Evolutionary conservation across 1,140 invertebrate genomes (phyloP), one percentile per base, ranked within the genome.

Genomic region (Leptoteleia sp.): DNA sequence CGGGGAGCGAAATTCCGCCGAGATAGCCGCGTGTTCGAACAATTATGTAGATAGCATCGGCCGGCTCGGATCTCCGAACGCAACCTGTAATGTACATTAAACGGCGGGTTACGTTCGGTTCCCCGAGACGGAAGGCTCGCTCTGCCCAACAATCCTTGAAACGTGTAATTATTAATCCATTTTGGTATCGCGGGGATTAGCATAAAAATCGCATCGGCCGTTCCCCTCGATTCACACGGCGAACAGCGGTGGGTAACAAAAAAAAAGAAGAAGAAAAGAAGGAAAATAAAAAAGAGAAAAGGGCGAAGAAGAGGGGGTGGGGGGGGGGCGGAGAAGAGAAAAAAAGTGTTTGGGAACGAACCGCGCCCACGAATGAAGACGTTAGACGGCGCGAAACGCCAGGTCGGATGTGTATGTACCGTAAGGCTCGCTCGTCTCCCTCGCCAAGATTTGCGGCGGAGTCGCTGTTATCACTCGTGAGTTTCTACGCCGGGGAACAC

Each of bases 281-380:
- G n/a, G n/a, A n/a, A n/a, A n/a, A n/a, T n/a, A n/a, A n/a, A n/a
- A n/a, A n/a, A n/a, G n/a, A n/a, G n/a, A n/a, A n/a, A n/a, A n/a
- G n/a, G n/a, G n/a, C n/a, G n/a, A n/a, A n/a, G n/a, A n/a, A n/a
- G n/a, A n/a, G n/a, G n/a, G n/a, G n/a, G n/a, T n/a, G n/a, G n/a
- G n/a, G n/a, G n/a, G n/a, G n/a, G n/a, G n/a, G n/a, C n/a, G n/a
- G n/a, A n/a, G n/a, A n/a, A n/a, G n/a, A n/a, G n/a, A n/a, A n/a
- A n/a, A n/a, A n/a, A 25, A 25, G 6, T 37, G 25, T 62, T 55
- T 22, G 40, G 40, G 13, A 52, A 42, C 33, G 25, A 59, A 64
- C 76, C 76, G 70, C 76, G 65, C 70, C 70, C 59, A 79, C 68
- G 68, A 70, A 79, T 79, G 55, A 75, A 79, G 76, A 79, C 76